Percentiles rank a stretch among this genome's conserved stretches.
Conservation (phyloP, 1,140 invertebrate species). For the Drosophila insularis region DNA sequence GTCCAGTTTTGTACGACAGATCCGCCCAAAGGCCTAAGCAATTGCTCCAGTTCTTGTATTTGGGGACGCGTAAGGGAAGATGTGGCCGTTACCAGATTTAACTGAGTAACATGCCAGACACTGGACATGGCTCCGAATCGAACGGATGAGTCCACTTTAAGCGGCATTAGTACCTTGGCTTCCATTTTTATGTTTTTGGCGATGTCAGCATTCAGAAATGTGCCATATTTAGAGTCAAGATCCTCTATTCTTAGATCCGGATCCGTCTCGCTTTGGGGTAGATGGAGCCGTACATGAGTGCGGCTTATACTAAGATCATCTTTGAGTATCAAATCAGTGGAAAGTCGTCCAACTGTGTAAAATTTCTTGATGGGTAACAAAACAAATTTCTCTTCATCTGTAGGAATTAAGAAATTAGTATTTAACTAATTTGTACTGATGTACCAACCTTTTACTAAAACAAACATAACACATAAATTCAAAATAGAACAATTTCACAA, state of each 20-base stretch:
- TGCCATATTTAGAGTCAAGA: constrained; percentile 84
- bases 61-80: constrained; percentile 83
- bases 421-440: background rate
- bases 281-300: constrained; percentile 83
- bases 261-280: constrained; percentile 59
- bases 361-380: constrained; percentile 44
- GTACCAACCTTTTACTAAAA: constrained; percentile 54
- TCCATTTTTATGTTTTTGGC: constrained; percentile 37
- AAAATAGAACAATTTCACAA: constrained; percentile 41
- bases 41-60: constrained; percentile 72
- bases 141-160: constrained; percentile 83
- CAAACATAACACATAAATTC: constrained; percentile 47
- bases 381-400: constrained; percentile 60
- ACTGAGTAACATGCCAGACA: constrained; percentile 82
- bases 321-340: constrained; percentile 82
- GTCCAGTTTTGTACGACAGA: constrained; percentile 59
- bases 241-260: constrained; percentile 70
- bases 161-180: constrained; percentile 14
- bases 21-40: constrained; percentile 82
- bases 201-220: constrained; percentile 83
- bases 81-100: constrained; percentile 81
- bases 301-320: constrained; percentile 84
- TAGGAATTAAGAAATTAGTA: background rate
- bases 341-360: constrained; percentile 65
- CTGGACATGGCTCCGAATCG: constrained; percentile 84